Evolutionary conservation across 2,888 invertebrate genomes (phyloP), one percentile per base, ranked within the genome.

Genomic region (Oligia latruncula): DNA sequence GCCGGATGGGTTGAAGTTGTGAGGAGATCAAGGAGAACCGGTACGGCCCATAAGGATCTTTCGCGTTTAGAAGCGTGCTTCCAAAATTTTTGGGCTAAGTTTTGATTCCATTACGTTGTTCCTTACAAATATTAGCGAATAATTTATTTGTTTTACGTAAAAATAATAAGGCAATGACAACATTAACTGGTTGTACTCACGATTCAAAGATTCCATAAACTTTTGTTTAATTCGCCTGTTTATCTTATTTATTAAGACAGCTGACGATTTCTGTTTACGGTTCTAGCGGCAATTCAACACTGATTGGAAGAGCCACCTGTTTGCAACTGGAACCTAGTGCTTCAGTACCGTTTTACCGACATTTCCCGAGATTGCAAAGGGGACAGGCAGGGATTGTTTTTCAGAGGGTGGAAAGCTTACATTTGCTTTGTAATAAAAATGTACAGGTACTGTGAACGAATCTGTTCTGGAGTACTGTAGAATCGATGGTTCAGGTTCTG

Each of bases 21-120:
- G 52, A 71, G 81, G 80, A 71, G 81, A 81, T 71, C 76, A 84
- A 81, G 68, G 46, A 49, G 46, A 65, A 40, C 60, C 35, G 52
- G 62, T 49, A n/a, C 35, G 43, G 58, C 62, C 73, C 75, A 58
- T 60, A 46, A 78, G 72, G 77, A 82, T 66, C 11, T 49, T 72
- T 74, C 17, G 46, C 74, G 46, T 83, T 75, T 73, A 77, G 11
- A 65, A 35, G 70, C 58, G 73, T 49, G 78, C 62, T 77, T 70
- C 68, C 23, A 49, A 66, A 29, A 70, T 81, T 35, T 86, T 20
- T 73, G 73, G 40, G 64, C 73, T 74, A 68, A 3, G 29, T 46
- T 55, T 15, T 15, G 0, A 46, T 23, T 40, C 20, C 23, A 5
- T n/a, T n/a, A 29, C 2, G 29, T 35, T 46, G 29, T 35, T 46